Evolutionary conservation across 1,140 invertebrate genomes (phyloP), one percentile per base, ranked within the genome.

Genomic region (Batillaria attramentaria): DNA sequence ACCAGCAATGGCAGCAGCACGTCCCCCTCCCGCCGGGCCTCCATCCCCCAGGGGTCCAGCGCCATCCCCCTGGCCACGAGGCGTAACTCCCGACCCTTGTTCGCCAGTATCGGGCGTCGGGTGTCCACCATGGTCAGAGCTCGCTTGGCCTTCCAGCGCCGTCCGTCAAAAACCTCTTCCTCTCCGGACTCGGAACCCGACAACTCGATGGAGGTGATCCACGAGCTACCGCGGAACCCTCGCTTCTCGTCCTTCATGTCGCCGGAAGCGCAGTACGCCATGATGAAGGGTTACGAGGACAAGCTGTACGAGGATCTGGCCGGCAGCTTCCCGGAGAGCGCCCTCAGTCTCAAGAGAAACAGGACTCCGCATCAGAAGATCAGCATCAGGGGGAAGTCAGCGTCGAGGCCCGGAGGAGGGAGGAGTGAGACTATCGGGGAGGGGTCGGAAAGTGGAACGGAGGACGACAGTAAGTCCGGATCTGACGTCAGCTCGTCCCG

Each of bases 231-330:
- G 8, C 79, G 79, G n/a, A 81, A 76, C 20, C 85, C 88, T 0
- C 77, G 88, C 39, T 89, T 89, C 78, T 82, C 81, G 31, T 84
- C 88, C 2, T 85, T 84, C 20, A 68, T 89, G 68, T 89, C 88
- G 8, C 77, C 84, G 1, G 87, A 87, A 62, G 88, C 88, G 6
- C 88, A 89, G 75, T 89, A 84, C 60, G 86, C 88, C 42, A 79
- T 88, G 68, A 85, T 89, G 84, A 89, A 88, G 80, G 88, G 88
- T 3, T 89, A 89, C 80, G 88, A 89, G 79, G 88, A 88, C 77
- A 79, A 84, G 5, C 83, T 89, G 3, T 81, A 84, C 62, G 78
- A 78, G 50, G 76, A 86, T 31, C 57, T 89, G 6, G 80, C 79
- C 37, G 72, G 42, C 28, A 75, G 50, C 10, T 81, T 81, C 33